Base-by-base conservation (phyloP, 2,888 invertebrate species). In the Netelia virgata region DNA sequence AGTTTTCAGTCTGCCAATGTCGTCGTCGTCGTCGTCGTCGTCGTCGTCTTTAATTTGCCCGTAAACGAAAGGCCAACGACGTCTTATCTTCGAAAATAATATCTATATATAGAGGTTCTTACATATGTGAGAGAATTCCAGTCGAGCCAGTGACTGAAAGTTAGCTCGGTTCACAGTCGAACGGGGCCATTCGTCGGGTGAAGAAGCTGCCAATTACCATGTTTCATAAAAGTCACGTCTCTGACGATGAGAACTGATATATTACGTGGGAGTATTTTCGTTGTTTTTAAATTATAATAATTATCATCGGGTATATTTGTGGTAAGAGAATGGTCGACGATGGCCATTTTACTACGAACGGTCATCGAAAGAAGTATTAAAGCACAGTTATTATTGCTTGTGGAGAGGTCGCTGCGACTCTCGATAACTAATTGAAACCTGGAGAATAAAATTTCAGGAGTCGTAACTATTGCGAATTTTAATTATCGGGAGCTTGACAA, bases 11-110 rank as follows among this genome's bases (percentile, higher is more conserved):
- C 47, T 41, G 36, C 36, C 36, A 36, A 36, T 36, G 18, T 18
- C 50, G 41, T 64, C 64, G 28, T 36, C 53, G 28, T 14, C 36
- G 16, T n/a, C n/a, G 18, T 18, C 50, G 41, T 64, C 64, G 28
- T 55, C 23, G 28, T 14, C 23, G 63, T 16, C 63, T 53, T 61
- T 14, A 11, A 23, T 43, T 57, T 20, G 43, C 23, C 11, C 57
- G 9, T 55, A 16, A 70, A 61, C 53, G 11, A 14, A 63, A 63
- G 57, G 57, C 57, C 57, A 57, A 18, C 16, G 47, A 47, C 47
- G 47, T 47, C 47, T 47, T 47, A 47, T 47, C 47, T 47, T 14
- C 14, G 14, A 14, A 10, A 47, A 14, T 14, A 14, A 14, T 47
- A 14, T 14, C 14, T 3, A 14, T 36, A 6, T 14, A n/a, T n/a